Percentiles rank a stretch among this genome's conserved stretches.
Conservation (phyloP, 2,113 vertebrate genomes). For the Heterotis niloticus region DNA sequence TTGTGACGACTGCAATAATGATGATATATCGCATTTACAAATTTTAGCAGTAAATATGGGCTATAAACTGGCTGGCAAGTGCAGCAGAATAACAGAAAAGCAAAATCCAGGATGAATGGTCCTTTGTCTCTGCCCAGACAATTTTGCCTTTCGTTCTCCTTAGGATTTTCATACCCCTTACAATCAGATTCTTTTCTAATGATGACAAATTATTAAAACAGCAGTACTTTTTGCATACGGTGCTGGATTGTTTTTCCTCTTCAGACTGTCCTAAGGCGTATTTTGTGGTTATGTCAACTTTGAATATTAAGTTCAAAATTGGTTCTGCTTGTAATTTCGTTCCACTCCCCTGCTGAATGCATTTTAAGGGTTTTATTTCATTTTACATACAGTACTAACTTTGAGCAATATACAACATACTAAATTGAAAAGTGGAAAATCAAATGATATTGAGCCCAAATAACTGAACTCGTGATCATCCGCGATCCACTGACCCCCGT, state of each 20-base stretch:
- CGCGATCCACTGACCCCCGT: background rate
- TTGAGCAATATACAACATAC: too few species aligned
- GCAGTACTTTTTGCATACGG: too few species aligned
- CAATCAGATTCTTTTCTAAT: background rate
- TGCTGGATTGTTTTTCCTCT: too few species aligned
- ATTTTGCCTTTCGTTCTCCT: background rate
- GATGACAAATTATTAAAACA: constrained; percentile 5
- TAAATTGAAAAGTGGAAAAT: too few species aligned
- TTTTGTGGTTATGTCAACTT: too few species aligned
- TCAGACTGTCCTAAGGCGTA: too few species aligned
- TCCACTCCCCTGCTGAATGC: too few species aligned
- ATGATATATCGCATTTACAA: background rate
- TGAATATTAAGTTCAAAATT: too few species aligned
- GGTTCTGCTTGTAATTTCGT: too few species aligned
- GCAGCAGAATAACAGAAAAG: background rate
- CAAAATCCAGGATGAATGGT: background rate
- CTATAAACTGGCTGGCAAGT: background rate
- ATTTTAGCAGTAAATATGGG: background rate
- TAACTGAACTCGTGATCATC: background rate
- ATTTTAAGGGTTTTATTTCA: too few species aligned
- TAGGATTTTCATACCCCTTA: background rate
- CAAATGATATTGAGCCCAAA: too few species aligned
- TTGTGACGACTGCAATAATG: background rate
- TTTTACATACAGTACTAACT: too few species aligned
- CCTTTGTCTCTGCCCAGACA: background rate